These are phyloP conservation scores for Lethenteron reissneri DNA, from an alignment of 2,113 vertebrate species.

Conservation along the genomic window DNA sequence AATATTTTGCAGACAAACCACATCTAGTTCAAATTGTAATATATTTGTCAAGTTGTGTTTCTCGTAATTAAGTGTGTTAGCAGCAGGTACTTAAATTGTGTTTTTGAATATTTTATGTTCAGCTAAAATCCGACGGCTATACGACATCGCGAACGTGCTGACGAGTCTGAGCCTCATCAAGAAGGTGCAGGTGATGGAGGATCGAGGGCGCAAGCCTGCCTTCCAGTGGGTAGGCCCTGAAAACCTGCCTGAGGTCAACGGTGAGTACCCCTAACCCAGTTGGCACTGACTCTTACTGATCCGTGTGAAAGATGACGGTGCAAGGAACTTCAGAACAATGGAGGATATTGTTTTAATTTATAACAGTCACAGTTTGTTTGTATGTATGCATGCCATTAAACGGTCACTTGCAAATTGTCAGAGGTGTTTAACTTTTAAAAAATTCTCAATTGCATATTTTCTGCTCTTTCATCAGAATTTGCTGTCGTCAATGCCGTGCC, in stretches of 20 bases:
- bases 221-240: slow-evolving; percentile 75
- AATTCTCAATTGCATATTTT: neutral
- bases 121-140: slow-evolving; percentile 85
- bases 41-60: neutral
- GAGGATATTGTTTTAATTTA: too few relatives aligned
- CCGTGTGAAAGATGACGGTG: too few relatives aligned
- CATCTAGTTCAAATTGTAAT: neutral
- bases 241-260: slow-evolving; percentile 27
- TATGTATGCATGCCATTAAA: neutral
- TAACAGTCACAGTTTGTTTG: too few relatives aligned
- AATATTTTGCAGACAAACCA: neutral
- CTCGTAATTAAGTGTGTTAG: slow-evolving; percentile 1
- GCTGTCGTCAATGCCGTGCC: slow-evolving; percentile 10
- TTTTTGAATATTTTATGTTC: slow-evolving; percentile 10
- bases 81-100: neutral
- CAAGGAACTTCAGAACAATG: too few relatives aligned
- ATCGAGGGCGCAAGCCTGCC: slow-evolving; percentile 71
- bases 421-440: neutral
- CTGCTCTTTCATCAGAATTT: slow-evolving; percentile 8
- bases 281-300: too few relatives aligned
- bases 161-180: slow-evolving; percentile 77
- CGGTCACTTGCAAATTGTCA: neutral
- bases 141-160: slow-evolving; percentile 87
- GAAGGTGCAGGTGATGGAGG: slow-evolving; percentile 73
- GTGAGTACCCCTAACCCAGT: slow-evolving; percentile 17